Evolutionary conservation across 2,888 invertebrate genomes (phyloP).

Genomic region (Teleiodes luculella): DNA sequence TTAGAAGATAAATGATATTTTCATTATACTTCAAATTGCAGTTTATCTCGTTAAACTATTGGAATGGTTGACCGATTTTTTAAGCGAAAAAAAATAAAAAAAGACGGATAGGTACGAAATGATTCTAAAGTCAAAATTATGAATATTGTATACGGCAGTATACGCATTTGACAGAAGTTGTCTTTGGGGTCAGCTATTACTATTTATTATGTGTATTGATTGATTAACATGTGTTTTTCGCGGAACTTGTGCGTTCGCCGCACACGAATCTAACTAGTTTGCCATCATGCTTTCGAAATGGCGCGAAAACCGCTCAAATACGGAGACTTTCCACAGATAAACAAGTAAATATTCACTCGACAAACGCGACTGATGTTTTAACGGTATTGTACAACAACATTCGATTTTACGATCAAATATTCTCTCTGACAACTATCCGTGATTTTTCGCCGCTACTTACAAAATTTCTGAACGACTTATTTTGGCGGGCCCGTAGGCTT

Average conservation of each 20-base stretch:
- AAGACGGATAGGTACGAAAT: no score
- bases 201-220: no score
- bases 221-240: no score
- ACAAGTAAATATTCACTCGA: slow-evolving; percentile 31
- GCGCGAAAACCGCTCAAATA: slow-evolving; percentile 39
- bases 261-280: not conserved
- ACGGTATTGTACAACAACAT: slow-evolving; percentile 27
- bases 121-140: no score
- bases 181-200: no score
- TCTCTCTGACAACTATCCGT: slow-evolving; percentile 21
- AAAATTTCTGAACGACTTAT: slow-evolving; percentile 15
- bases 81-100: no score
- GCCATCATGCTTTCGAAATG: slow-evolving; percentile 25
- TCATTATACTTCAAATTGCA: no score
- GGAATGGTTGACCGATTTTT: no score
- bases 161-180: no score
- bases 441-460: slow-evolving; percentile 28
- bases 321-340: slow-evolving; percentile 29
- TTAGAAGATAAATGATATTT: no score
- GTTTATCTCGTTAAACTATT: no score
- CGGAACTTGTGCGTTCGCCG: not conserved
- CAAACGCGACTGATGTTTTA: slow-evolving; percentile 27
- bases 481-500: not conserved
- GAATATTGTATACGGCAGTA: no score
- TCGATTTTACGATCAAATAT: slow-evolving; percentile 24